Percentiles rank a stretch among this genome's conserved stretches.
These are phyloP conservation scores for Poecilobothrus nobilitatus DNA, from an alignment of 2,888 invertebrate species.

Conservation along the genomic window DNA sequence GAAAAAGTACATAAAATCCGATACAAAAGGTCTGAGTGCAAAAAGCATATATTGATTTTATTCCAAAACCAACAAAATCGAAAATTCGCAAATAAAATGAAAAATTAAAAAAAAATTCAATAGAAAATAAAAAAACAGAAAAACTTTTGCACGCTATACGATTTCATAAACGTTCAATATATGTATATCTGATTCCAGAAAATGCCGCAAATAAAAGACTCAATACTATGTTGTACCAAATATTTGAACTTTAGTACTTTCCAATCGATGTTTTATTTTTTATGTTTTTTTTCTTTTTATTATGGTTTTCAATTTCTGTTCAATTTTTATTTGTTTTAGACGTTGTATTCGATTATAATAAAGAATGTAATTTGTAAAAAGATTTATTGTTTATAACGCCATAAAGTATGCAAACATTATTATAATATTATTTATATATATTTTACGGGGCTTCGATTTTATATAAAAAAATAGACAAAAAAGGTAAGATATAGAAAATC, in stretches of 20 bases:
- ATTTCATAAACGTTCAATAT: neutral
- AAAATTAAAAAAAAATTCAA: neutral
- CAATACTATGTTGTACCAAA: neutral
- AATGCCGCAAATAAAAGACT: neutral
- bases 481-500: no score
- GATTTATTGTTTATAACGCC: no score
- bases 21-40: neutral
- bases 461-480: no score
- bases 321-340: no score
- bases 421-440: no score
- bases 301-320: no score
- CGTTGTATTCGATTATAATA: no score
- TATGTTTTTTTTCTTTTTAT: no score
- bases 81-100: neutral
- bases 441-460: no score
- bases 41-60: neutral
- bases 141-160: neutral
- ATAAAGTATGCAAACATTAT: no score
- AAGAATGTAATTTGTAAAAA: no score
- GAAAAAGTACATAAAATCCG: no score
- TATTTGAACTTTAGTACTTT: neutral
- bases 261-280: neutral
- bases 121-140: neutral
- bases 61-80: neutral
- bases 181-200: neutral